phyloP scores from a whole-genome alignment of 2,113 vertebrate species.

The Calidris pygmaea region DNA sequence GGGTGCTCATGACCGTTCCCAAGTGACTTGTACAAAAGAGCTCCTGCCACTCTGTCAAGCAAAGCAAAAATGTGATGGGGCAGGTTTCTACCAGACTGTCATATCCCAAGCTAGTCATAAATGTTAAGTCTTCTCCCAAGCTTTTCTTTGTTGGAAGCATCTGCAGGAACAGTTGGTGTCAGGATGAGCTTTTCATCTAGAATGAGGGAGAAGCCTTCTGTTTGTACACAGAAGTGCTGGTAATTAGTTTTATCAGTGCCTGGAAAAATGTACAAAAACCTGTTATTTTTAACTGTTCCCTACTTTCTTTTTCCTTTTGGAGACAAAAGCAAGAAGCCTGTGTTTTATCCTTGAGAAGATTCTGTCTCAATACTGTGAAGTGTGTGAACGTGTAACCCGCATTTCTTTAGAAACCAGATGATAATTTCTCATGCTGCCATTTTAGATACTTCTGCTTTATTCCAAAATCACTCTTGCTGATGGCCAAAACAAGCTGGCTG shows the following conservation, averaged over 20 bases:
- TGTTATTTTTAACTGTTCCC: background rate
- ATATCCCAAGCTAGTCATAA: background rate
- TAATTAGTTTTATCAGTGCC: background rate
- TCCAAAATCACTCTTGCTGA: background rate
- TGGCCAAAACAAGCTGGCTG: background rate
- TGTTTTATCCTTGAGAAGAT: background rate
- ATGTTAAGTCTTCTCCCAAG: background rate
- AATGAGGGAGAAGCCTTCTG: constrained; percentile 3
- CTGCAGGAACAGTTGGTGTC: constrained; percentile 48
- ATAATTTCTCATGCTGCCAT: background rate
- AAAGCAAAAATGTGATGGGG: background rate
- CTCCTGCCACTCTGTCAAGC: background rate
- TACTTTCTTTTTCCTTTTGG: background rate
- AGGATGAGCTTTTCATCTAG: constrained; percentile 7
- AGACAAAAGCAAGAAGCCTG: background rate
- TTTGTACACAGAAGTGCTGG: constrained; percentile 15
- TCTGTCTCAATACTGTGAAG: background rate
- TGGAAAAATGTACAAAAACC: background rate
- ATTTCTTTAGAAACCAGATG: background rate
- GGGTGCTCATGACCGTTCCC: background rate
- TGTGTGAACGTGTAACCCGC: fast-evolving
- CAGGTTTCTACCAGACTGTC: background rate
- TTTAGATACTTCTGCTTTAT: background rate
- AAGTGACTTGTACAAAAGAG: background rate
- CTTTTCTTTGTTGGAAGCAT: constrained; percentile 1